These are phyloP conservation scores for Agapetus fuscipes DNA, from an alignment of 2,888 invertebrate genomes.

Conservation along the genomic window DNA sequence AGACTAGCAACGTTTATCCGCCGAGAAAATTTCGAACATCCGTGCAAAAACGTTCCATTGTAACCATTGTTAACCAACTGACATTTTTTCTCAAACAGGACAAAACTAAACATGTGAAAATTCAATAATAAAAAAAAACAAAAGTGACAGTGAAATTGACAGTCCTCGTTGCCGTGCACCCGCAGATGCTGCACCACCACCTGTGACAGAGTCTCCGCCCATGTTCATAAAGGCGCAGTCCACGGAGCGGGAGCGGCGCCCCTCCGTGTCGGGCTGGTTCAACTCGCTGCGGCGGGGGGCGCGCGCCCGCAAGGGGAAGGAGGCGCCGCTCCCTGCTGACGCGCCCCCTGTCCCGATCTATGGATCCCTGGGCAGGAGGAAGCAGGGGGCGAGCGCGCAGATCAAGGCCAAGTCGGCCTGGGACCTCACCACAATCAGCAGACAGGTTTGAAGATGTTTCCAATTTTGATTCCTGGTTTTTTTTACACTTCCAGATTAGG, in stretches of 20 bases:
- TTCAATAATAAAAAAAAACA: too few species aligned
- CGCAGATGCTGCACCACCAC: too few species aligned
- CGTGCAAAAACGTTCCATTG: too few species aligned
- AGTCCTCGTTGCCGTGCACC: too few species aligned
- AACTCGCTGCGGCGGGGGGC: constrained; percentile 62
- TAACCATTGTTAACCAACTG: too few species aligned
- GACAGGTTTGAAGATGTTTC: constrained; percentile 42
- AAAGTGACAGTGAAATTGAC: too few species aligned
- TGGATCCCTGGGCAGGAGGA: constrained; percentile 43
- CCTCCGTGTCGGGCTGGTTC: constrained; percentile 71
- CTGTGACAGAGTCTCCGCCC: too few species aligned
- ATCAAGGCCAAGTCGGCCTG: constrained; percentile 19
- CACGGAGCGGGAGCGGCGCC: constrained; percentile 46
- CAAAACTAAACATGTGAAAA: too few species aligned
- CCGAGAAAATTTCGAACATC: too few species aligned
- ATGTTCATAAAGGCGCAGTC: constrained; percentile 44
- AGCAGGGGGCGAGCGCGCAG: constrained; percentile 32
- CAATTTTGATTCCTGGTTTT: not conserved
- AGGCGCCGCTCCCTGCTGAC: constrained; percentile 33
- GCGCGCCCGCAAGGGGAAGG: constrained; percentile 39
- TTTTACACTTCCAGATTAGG: too few species aligned
- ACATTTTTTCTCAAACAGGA: too few species aligned
- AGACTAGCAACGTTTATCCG: too few species aligned
- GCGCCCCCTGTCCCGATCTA: constrained; percentile 39
- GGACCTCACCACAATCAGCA: constrained; percentile 49